These are phyloP conservation scores for Chesias legatella DNA, from an alignment of 2,888 invertebrate species.

Conservation along the genomic window DNA sequence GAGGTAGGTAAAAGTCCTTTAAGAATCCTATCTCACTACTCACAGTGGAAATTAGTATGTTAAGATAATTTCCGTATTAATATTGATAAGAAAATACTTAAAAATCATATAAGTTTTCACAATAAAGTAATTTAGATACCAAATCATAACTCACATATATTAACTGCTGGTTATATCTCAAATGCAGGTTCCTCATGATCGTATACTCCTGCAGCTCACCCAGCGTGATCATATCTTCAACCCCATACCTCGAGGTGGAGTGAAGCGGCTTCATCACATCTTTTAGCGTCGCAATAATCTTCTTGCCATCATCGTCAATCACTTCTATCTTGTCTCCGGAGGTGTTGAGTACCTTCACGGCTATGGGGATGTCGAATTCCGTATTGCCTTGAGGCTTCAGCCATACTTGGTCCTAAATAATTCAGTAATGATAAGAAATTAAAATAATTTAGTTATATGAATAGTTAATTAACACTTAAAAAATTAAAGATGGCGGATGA, in stretches of 20 bases:
- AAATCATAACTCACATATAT: slow-evolving; percentile 89
- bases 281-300: slow-evolving; percentile 80
- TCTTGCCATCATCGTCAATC: slow-evolving; percentile 90
- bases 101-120: no score
- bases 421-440: not conserved
- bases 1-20: no score
- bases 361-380: slow-evolving; percentile 92
- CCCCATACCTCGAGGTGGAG: slow-evolving; percentile 87
- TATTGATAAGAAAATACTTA: no score
- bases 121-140: no score
- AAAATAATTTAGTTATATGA: slow-evolving; percentile 1
- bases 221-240: slow-evolving; percentile 97
- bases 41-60: no score
- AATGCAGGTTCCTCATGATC: slow-evolving; percentile 93
- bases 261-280: slow-evolving; percentile 88
- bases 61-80: no score
- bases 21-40: no score
- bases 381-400: slow-evolving; percentile 85
- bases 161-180: slow-evolving; percentile 91
- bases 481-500: no score
- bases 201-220: slow-evolving; percentile 97
- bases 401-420: slow-evolving; percentile 90
- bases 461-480: no score
- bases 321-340: slow-evolving; percentile 89
- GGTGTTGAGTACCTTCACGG: slow-evolving; percentile 89